Evolutionary conservation across 1,140 invertebrate genomes (phyloP).

Genomic region (Lutraria rhynchaena): DNA sequence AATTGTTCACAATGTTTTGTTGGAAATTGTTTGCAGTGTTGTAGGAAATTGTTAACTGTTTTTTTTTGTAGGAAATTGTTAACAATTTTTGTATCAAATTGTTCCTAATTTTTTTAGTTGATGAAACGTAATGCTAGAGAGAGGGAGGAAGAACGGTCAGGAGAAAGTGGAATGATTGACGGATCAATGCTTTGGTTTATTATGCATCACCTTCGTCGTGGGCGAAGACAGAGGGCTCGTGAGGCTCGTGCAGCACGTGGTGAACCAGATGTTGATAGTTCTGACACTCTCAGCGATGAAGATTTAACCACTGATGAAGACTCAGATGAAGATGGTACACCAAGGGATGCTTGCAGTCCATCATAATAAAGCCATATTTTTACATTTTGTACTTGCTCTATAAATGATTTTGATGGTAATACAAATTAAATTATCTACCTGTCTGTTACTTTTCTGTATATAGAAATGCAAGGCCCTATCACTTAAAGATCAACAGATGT

Average conservation of each 20-base stretch:
- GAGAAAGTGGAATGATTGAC: conserved; percentile 83
- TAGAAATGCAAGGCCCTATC: no score
- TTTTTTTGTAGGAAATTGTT: no score
- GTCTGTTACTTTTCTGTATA: no score
- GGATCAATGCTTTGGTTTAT: conserved; percentile 85
- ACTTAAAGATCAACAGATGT: no score
- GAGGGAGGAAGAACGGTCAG: conserved; percentile 80
- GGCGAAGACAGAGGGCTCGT: conserved; percentile 64
- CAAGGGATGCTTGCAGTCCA: conserved; percentile 19
- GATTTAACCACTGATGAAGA: conserved; percentile 13
- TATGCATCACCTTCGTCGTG: conserved; percentile 83
- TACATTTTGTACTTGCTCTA: no score
- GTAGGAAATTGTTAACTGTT: no score
- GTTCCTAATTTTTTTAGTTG: conserved; percentile 66
- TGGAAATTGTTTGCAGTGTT: no score
- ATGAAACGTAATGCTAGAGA: conserved; percentile 83
- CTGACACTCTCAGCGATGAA: conserved; percentile 50
- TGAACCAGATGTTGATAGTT: conserved; percentile 63
- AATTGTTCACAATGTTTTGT: no score
- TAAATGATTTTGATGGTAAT: no score
- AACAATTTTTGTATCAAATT: background rate
- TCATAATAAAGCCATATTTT: no score
- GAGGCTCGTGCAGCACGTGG: conserved; percentile 38
- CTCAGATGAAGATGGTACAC: conserved; percentile 12
- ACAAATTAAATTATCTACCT: no score